Conservation (phyloP, 2,888 invertebrate species). For the Rhagonycha lutea region DNA sequence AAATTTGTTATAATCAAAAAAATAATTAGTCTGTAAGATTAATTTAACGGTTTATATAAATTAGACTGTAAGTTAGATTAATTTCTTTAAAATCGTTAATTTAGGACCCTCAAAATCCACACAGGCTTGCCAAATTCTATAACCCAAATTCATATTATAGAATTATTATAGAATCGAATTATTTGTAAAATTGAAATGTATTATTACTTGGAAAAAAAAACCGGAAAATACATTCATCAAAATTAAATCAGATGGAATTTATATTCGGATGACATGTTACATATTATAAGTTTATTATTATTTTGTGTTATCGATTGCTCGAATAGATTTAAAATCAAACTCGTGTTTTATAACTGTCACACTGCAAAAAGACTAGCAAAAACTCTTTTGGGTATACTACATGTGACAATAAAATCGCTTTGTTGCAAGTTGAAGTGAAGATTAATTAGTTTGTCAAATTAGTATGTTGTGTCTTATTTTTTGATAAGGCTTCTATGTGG, state of each 20-base stretch:
- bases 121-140: neutral
- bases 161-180: neutral
- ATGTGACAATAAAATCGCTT: neutral
- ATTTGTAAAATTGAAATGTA: neutral
- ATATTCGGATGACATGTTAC: neutral
- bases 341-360: neutral
- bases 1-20: neutral
- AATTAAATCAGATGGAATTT: neutral
- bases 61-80: neutral
- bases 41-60: neutral
- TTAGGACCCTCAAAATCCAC: neutral
- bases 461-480: conserved; percentile 17
- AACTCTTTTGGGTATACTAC: neutral
- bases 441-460: conserved; percentile 15
- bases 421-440: neutral
- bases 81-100: neutral
- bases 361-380: neutral
- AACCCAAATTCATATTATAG: too few species aligned
- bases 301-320: neutral
- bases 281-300: neutral
- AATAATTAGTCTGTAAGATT: neutral
- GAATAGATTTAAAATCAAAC: neutral
- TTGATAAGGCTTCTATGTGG: conserved; percentile 23
- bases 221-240: neutral
- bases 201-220: neutral